Evolutionary conservation across 1,140 invertebrate genomes (phyloP), one percentile per base, ranked within the genome.

Genomic region (Triops longicaudatus): DNA sequence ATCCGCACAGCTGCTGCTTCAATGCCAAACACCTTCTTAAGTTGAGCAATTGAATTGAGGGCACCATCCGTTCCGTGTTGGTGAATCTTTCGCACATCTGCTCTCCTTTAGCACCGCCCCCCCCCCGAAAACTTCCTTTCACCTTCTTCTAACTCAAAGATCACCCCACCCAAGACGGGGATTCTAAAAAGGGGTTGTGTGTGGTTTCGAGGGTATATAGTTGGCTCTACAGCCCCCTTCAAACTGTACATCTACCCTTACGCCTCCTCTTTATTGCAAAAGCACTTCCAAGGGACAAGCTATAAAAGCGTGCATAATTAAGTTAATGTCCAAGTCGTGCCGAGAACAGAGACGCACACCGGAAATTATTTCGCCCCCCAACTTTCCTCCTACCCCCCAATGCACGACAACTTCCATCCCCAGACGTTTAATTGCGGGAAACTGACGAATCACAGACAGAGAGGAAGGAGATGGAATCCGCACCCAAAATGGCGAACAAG

Each of bases 251-350:
- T n/a, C 10, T 14, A 63, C 50, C 50, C 50, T 37, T 37, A 2
- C 31, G 31, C 31, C 31, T 37, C 31, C 31, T 37, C 31, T 37
- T 37, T 37, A 37, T 37, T 37, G 31, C 31, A 2, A 37, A 37
- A 37, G 31, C 31, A 37, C 31, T 37, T 7, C 31, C 31, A 37
- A 63, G 50, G 50, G 50, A 63, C 50, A 63, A 63, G 50, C 50
- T 63, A 63, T 63, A 10, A 63, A 63, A 63, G 50, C 50, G 22
- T 63, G 22, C 50, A 22, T n/a, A 63, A 63, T 63, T 63, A 63
- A 63, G 50, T 63, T 63, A 63, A 63, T 63, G 50, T 22, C 22
- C 50, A 63, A 63, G 50, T 63, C 50, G 50, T 63, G 50, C 50
- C 50, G 2, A 37, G 31, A 37, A 37, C 31, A 9, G n/a, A 63